A percentile compares a stretch with the other conserved stretches of the same genome.
Evolutionary conservation across 2,888 invertebrate genomes (phyloP).

Genomic region (Copidosoma aretas): DNA sequence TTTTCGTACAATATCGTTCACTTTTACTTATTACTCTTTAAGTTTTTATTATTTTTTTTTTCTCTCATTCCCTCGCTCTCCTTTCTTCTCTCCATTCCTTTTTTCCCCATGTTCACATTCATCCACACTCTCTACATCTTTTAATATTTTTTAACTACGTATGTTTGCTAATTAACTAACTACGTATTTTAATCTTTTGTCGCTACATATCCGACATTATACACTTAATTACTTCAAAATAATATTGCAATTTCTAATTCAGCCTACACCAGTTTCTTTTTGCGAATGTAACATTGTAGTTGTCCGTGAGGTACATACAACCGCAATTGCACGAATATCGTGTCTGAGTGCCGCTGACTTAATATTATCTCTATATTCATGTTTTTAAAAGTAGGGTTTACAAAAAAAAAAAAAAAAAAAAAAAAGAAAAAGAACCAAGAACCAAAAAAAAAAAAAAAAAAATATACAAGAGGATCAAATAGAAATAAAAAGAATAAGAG

Average conservation of each 20-base stretch:
- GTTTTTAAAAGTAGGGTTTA: conserved; percentile 23
- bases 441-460: neutral
- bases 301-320: conserved; percentile 26
- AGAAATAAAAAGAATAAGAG: neutral
- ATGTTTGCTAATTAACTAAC: conserved; percentile 32
- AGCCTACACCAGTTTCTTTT: conserved; percentile 32
- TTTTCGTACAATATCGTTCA: conserved; percentile 32
- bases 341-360: conserved; percentile 25
- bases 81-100: neutral
- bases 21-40: conserved; percentile 24
- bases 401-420: conserved; percentile 20
- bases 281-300: conserved; percentile 24
- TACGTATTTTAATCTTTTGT: conserved; percentile 31
- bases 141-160: neutral
- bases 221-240: conserved; percentile 40
- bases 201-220: conserved; percentile 27
- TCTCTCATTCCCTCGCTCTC: conserved; percentile 10
- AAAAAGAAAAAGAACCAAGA: conserved; percentile 27
- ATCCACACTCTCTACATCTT: conserved; percentile 18
- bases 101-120: conserved; percentile 5
- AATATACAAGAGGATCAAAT: too few species aligned
- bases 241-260: conserved; percentile 38
- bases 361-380: conserved; percentile 20
- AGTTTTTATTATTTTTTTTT: conserved; percentile 1
- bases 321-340: conserved; percentile 31